Evolutionary conservation across 2,888 invertebrate species (phyloP), one percentile per base, ranked within the genome.

Genomic region (Brachycybe producta): DNA sequence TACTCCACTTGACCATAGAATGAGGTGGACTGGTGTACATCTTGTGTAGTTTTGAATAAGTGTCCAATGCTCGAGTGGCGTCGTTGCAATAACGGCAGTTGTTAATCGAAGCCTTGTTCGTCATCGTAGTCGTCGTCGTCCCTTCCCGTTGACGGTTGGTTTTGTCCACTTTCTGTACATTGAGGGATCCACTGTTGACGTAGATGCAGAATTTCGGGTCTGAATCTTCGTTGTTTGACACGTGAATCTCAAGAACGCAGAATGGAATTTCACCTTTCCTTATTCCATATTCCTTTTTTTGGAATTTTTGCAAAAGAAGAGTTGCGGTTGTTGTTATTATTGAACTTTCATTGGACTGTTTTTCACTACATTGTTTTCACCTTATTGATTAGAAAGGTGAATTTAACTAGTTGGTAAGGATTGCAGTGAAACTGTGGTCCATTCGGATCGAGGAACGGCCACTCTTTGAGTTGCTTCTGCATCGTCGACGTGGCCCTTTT

Each of bases 231-330:
- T 17, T 11, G 17, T 15, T 17, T 8, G 15, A 15, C 13, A 23
- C 35, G n/a, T 47, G 47, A 15, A 47, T 42, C 36, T 47, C 47
- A 17, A 47, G 23, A 11, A 34, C 40, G n/a, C 47, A 36, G 35
- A 47, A 47, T 17, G 34, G 36, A n/a, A 34, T 24, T 2, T 47
- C 47, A 17, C 47, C 47, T 28, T 41, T 23, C 23, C 23, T 13
- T n/a, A 15, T 28, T 11, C 7, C 3, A 5, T n/a, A n/a, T n/a
- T n/a, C n/a, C n/a, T n/a, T n/a, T n/a, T n/a, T n/a, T n/a, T n/a
- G n/a, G n/a, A n/a, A n/a, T n/a, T n/a, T n/a, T n/a, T n/a, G n/a
- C n/a, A n/a, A n/a, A 32, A 32, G 32, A 11, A 13, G 11, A 32
- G n/a, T n/a, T n/a, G n/a, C n/a, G n/a, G n/a, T n/a, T n/a, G n/a